Evolutionary conservation across 2,113 vertebrate genomes (phyloP).

Genomic region (Phyllostomus discolor): DNA sequence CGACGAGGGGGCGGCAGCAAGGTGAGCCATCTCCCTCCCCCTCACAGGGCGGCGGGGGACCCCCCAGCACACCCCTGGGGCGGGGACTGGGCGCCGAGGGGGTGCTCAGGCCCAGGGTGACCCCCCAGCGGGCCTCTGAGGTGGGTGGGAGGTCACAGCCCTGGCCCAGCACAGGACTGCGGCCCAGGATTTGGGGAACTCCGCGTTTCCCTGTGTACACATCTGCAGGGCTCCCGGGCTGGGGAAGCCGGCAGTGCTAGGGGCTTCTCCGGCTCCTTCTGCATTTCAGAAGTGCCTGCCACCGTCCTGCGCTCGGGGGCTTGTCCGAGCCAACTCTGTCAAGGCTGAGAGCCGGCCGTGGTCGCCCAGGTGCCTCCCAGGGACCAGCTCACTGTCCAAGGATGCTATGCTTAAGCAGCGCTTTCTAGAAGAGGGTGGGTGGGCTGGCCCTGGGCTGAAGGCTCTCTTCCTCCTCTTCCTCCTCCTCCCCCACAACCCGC

Average conservation of each 20-base stretch:
- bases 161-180: background rate
- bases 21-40: conserved; percentile 75
- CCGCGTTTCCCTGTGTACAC: fast-evolving
- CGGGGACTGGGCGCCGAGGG: fast-evolving
- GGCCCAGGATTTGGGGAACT: background rate
- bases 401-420: fast-evolving
- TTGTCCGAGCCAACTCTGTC: background rate
- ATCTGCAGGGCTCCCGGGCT: fast-evolving
- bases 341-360: background rate
- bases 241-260: too few species aligned
- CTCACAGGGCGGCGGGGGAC: fast-evolving
- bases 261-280: background rate
- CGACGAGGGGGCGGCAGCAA: conserved; percentile 85
- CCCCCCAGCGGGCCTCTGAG: fast-evolving
- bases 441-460: background rate
- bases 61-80: background rate
- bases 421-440: background rate
- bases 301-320: fast-evolving
- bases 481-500: background rate
- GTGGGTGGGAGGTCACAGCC: fast-evolving
- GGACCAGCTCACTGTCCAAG: background rate
- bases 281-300: fast-evolving
- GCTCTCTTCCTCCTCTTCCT: background rate
- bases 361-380: fast-evolving
- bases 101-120: too few species aligned